Evolutionary conservation across 2,888 invertebrate genomes (phyloP), one percentile per base, ranked within the genome.

Genomic region (Spisula subtruncata): DNA sequence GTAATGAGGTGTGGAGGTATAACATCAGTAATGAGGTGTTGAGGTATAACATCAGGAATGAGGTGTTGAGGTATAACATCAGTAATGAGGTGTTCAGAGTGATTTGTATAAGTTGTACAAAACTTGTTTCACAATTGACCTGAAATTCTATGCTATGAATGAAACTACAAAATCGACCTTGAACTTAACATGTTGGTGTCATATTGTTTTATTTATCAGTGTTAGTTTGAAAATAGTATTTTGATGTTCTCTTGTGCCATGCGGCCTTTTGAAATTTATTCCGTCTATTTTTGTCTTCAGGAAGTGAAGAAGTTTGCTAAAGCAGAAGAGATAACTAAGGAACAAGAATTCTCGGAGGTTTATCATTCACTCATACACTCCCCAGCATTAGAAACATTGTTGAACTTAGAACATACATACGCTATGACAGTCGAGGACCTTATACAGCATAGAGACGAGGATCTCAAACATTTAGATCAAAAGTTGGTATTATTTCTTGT

Each of bases 361-460:
- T 98, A 98, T 96, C 98, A 98, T 96, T 97, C 97, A 91, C 96
- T 98, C 92, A 98, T 98, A 1, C 98, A 98, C 96, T 98, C 98
- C 0, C 98, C 98, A 0, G 98, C 98, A 0, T 97, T 99, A 41
- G 98, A 98, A 96, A 98, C 98, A 0, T 98, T 99, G 96, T 97
- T 99, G 32, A 98, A 98, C 95, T 98, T 98, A 56, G 99, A 99
- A 96, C 98, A 98, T 95, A 98, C 98, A 20, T 98, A 98, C 96
- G 98, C 99, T 0, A 98, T 98, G 95, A 98, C 98, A 66, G 98
- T 99, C 29, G 97, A 98, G 86, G 98, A 98, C 90, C 98, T 98
- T 94, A 98, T 98, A 96, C 98, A 98, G 96, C 97, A 97, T 54
- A 93, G 96, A 54, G 96, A 97, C 88, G 93, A 95, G 86, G 96